Percentiles rank a stretch among this genome's conserved stretches.
These are phyloP conservation scores for Cydia fagiglandana DNA, from an alignment of 1,140 invertebrate species.

Conservation along the genomic window DNA sequence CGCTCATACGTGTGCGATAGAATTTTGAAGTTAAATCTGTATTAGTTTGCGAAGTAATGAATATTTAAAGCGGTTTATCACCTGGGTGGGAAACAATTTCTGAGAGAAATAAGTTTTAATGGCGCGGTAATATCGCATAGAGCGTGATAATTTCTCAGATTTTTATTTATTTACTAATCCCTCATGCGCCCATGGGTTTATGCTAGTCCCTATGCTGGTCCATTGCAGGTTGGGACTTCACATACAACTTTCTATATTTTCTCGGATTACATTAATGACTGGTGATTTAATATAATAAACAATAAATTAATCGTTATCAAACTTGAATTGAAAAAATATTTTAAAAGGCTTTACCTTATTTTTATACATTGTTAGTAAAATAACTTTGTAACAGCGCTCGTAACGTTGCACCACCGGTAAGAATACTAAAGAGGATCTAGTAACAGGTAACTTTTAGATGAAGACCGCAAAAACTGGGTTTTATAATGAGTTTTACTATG, in stretches of 20 bases:
- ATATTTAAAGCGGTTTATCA: slow-evolving; percentile 7
- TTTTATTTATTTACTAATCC: too few species aligned
- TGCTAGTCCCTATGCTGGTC: too few species aligned
- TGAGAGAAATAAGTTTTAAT: background rate
- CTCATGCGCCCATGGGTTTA: too few species aligned
- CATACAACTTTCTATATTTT: too few species aligned
- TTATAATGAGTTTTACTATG: background rate
- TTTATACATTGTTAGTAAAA: slow-evolving; percentile 6
- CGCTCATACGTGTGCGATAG: slow-evolving; percentile 4
- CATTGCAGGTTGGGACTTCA: too few species aligned
- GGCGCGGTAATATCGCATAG: background rate
- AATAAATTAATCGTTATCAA: too few species aligned
- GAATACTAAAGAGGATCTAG: background rate
- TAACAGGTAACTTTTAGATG: background rate
- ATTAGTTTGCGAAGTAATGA: slow-evolving; percentile 18
- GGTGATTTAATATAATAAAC: too few species aligned
- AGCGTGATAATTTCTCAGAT: background rate
- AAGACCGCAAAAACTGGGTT: background rate
- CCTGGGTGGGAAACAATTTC: background rate
- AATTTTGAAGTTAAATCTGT: slow-evolving; percentile 26
- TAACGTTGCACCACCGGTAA: slow-evolving; percentile 1
- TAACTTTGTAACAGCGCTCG: background rate
- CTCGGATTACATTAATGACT: too few species aligned
- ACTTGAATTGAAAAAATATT: background rate
- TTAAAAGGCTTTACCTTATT: background rate